These are phyloP conservation scores for Danio tinwini DNA, from an alignment of 2,797 vertebrate genomes.

Conservation along the genomic window DNA sequence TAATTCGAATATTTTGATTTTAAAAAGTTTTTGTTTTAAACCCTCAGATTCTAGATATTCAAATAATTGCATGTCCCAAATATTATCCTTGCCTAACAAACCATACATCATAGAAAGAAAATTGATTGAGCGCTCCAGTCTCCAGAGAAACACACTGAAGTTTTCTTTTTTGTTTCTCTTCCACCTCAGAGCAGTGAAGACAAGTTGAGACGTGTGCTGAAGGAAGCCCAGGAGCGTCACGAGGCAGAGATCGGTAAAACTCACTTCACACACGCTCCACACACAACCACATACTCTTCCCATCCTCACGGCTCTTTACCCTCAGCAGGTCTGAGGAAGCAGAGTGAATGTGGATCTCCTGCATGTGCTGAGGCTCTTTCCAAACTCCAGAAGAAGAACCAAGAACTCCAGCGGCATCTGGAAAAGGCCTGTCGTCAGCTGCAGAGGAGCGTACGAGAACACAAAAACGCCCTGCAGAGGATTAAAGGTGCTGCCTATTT, in stretches of 20 bases:
- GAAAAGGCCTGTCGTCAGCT: constrained; percentile 84
- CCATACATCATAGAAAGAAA: background rate
- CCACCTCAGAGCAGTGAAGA: constrained; percentile 72
- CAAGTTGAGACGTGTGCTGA: constrained; percentile 67
- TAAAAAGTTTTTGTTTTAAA: too few species aligned
- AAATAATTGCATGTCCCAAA: too few species aligned
- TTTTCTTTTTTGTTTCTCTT: constrained; percentile 11
- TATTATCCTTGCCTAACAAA: too few species aligned
- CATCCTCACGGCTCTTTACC: background rate
- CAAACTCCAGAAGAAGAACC: constrained; percentile 82
- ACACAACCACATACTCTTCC: background rate
- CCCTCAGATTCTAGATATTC: too few species aligned
- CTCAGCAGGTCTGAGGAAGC: constrained; percentile 63
- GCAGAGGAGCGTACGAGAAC: constrained; percentile 81
- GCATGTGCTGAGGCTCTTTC: constrained; percentile 67
- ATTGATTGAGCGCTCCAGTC: too few species aligned
- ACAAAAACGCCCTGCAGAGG: constrained; percentile 75
- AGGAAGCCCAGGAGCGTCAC: constrained; percentile 73
- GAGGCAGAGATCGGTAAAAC: constrained; percentile 68
- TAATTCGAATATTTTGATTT: too few species aligned
- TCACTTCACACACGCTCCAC: background rate
- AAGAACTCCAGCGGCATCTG: constrained; percentile 84
- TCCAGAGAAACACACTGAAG: background rate
- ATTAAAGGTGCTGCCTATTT: constrained; percentile 75
- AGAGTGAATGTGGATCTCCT: constrained; percentile 54